These are phyloP conservation scores for Intellagama lesueurii DNA, from an alignment of 2,797 vertebrate genomes.

Conservation along the genomic window DNA sequence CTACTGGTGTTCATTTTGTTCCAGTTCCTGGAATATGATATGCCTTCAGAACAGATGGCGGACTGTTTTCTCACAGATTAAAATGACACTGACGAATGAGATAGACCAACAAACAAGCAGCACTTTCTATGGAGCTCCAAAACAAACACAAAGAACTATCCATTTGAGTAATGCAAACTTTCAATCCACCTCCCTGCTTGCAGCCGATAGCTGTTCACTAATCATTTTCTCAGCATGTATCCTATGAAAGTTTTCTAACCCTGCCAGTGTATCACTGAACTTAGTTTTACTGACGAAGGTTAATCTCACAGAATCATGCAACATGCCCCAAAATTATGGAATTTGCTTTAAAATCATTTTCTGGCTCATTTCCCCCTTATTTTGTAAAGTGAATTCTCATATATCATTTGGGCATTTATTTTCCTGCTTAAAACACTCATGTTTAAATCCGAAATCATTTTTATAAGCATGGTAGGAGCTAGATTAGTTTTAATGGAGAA, in stretches of 20 bases:
- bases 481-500: background rate
- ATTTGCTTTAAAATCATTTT: background rate
- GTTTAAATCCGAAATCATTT: background rate
- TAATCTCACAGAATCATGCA: background rate
- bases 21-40: slow-evolving; percentile 53
- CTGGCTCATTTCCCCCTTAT: background rate
- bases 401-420: background rate
- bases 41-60: background rate
- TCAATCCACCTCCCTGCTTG: background rate
- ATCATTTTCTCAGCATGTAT: background rate
- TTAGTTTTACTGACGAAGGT: background rate
- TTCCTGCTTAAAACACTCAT: background rate
- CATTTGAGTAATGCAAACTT: background rate
- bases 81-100: slow-evolving; percentile 25
- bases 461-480: background rate
- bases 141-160: background rate
- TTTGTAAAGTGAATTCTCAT: background rate
- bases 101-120: background rate
- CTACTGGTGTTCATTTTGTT: slow-evolving; percentile 41
- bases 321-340: background rate
- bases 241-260: background rate
- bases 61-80: slow-evolving; percentile 40
- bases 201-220: background rate
- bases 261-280: background rate
- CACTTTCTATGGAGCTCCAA: background rate